These are phyloP conservation scores for Colinus virginianus DNA, from an alignment of 2,113 vertebrate species.

Conservation along the genomic window DNA sequence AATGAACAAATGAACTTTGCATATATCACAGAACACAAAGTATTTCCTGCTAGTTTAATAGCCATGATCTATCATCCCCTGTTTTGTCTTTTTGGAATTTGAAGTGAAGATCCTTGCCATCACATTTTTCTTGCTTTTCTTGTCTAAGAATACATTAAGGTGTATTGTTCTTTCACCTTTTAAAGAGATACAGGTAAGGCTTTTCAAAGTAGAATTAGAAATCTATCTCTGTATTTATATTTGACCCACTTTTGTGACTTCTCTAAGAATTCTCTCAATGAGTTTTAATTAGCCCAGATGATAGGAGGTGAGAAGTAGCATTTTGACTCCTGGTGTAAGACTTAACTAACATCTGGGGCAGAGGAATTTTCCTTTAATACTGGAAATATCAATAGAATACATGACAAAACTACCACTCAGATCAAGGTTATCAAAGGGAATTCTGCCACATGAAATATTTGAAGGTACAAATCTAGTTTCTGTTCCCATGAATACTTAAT, in stretches of 20 bases:
- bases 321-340: constrained; percentile 3
- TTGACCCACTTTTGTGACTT: constrained; percentile 37
- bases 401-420: neutral
- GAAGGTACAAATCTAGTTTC: neutral
- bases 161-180: neutral
- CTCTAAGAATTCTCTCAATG: constrained; percentile 13
- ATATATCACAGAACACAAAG: constrained; percentile 2
- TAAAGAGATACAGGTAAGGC: neutral
- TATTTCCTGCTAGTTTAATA: neutral
- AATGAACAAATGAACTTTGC: constrained; percentile 48
- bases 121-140: neutral
- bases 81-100: neutral
- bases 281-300: constrained; percentile 60
- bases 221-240: neutral
- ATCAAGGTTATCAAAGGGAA: neutral
- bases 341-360: neutral
- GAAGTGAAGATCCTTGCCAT: neutral
- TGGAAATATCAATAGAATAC: neutral
- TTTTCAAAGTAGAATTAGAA: constrained; percentile 49
- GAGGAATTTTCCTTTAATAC: neutral
- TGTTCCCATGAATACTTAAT: neutral
- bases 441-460: neutral
- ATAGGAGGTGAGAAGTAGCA: constrained; percentile 41
- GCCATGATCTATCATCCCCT: neutral
- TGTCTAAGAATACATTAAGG: neutral